Evolutionary conservation across 2,113 vertebrate genomes (phyloP).

Genomic region (Camelus bactrianus): DNA sequence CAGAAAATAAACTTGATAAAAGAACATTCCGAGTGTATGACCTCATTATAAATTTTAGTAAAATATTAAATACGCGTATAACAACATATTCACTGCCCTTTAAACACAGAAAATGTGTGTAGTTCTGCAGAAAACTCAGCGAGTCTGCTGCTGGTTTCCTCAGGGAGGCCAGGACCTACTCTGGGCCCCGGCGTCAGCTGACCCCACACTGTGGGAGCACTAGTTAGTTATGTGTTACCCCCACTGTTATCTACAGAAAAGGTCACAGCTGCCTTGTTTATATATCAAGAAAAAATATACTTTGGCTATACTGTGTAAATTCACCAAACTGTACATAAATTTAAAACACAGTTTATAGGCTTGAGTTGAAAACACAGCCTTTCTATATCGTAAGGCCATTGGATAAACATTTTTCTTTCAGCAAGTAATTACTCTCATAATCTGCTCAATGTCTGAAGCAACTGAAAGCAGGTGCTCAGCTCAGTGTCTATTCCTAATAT

Average conservation of each 20-base stretch:
- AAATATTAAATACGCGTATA: not conserved
- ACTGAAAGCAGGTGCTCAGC: not conserved
- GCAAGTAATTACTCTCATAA: conserved; percentile 49
- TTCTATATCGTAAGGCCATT: not conserved
- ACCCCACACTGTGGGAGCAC: not conserved
- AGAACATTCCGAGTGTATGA: not conserved
- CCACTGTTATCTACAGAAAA: not conserved
- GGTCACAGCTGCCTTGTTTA: not conserved
- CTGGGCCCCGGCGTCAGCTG: not conserved
- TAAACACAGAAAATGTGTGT: not conserved
- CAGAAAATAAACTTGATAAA: not conserved
- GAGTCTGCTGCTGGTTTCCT: not conserved
- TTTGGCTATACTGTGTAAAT: not conserved
- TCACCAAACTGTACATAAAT: not conserved
- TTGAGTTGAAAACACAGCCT: not conserved
- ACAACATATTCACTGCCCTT: not conserved
- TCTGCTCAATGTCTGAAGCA: not conserved
- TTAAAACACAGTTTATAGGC: conserved; percentile 12
- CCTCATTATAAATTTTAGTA: not conserved
- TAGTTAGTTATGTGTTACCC: not conserved
- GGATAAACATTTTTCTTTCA: conserved; percentile 31
- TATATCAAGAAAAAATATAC: not conserved
- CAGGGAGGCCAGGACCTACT: not conserved
- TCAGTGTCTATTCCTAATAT: not conserved
- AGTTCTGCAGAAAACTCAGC: not conserved